A percentile compares a stretch with the other conserved stretches of the same genome.
Conservation (phyloP, 2,888 invertebrate species). For the Calliopum simillimum region DNA sequence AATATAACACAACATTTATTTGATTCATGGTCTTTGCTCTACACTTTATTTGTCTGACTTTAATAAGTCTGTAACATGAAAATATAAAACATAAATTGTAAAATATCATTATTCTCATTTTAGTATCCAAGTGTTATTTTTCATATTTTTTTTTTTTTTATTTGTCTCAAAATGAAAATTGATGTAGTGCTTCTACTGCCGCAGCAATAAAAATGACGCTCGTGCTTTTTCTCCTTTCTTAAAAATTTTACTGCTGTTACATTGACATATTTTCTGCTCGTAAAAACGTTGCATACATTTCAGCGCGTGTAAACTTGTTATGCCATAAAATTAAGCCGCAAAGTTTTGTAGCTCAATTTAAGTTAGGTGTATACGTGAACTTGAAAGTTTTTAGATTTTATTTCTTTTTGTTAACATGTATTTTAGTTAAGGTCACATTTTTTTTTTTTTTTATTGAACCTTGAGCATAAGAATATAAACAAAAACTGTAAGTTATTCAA, state of each 20-base stretch:
- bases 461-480: too few species aligned
- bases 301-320: conserved; percentile 50
- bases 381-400: not conserved
- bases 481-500: too few species aligned
- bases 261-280: conserved; percentile 15
- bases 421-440: not conserved
- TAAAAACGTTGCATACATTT: not conserved
- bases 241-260: not conserved
- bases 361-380: not conserved
- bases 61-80: too few species aligned
- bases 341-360: not conserved
- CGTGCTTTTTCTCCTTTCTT: not conserved
- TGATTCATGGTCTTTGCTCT: too few species aligned
- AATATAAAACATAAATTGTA: too few species aligned
- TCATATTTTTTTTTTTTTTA: not conserved
- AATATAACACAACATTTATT: too few species aligned
- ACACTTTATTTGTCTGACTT: too few species aligned
- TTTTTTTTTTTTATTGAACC: too few species aligned
- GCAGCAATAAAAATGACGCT: not conserved
- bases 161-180: not conserved
- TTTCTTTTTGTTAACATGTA: not conserved
- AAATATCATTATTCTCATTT: too few species aligned
- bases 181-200: not conserved
- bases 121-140: too few species aligned
- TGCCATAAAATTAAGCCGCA: conserved; percentile 45